Evolutionary conservation across 2,888 invertebrate species (phyloP).

Genomic region (Philonicus albiceps): DNA sequence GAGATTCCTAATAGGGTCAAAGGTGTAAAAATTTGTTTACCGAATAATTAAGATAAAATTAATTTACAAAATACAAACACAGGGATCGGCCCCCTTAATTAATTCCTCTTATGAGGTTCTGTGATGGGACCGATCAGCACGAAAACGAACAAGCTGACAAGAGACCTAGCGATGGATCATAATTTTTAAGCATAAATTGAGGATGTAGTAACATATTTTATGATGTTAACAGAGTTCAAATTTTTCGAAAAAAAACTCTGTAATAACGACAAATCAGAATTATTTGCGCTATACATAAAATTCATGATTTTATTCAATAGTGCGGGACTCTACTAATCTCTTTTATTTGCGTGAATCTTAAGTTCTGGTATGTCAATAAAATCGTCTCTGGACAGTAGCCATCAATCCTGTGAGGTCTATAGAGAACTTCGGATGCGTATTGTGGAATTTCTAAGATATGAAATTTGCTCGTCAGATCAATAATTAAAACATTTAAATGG

Average conservation of each 20-base stretch:
- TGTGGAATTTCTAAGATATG: not conserved
- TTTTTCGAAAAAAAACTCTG: not conserved
- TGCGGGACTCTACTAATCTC: not conserved
- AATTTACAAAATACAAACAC: not conserved
- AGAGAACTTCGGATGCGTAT: not conserved
- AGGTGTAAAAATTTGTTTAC: slow-evolving; percentile 24
- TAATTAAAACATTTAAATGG: not conserved
- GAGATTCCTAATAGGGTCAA: slow-evolving; percentile 2
- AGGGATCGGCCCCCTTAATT: not conserved
- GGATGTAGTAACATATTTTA: not conserved
- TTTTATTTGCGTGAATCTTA: not conserved
- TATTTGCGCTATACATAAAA: not conserved
- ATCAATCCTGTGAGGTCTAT: not conserved
- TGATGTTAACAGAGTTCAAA: not conserved
- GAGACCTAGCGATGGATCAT: not conserved
- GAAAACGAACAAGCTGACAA: not conserved
- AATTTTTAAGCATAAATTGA: not conserved
- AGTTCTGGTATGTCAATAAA: not conserved
- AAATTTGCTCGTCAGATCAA: not conserved
- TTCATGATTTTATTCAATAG: not conserved
- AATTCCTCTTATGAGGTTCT: not conserved
- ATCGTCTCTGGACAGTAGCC: not conserved
- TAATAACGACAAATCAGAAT: not conserved
- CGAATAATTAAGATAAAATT: slow-evolving; percentile 18
- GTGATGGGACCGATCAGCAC: not conserved